phyloP scores from a whole-genome alignment of 1,140 invertebrate species.

The Aphis craccivora region DNA sequence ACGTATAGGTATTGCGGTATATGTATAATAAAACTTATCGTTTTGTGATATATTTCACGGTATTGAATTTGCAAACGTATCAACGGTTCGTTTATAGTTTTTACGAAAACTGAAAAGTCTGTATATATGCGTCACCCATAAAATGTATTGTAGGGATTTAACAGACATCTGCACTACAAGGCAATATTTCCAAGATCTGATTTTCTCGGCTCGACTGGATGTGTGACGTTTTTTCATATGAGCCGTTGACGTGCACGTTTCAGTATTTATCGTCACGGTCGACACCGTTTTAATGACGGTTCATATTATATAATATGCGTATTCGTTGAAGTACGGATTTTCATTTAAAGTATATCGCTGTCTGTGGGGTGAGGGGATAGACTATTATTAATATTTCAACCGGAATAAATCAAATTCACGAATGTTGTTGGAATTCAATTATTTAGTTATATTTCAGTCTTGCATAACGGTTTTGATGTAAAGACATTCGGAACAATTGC shows the following conservation, averaged over 20 bases:
- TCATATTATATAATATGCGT: not conserved
- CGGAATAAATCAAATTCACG: conserved; percentile 31
- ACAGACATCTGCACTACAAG: not conserved
- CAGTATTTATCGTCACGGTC: not conserved
- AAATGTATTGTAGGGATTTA: not conserved
- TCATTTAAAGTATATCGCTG: conserved; percentile 28
- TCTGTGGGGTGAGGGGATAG: not conserved
- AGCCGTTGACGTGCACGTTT: not conserved
- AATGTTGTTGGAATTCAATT: conserved; percentile 26
- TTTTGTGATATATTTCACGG: not conserved
- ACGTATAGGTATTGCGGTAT: not conserved
- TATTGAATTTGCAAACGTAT: not conserved
- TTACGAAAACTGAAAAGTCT: not conserved
- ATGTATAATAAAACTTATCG: not conserved
- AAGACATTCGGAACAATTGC: conserved; percentile 31
- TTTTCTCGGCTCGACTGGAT: not conserved
- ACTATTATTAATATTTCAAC: conserved; percentile 18
- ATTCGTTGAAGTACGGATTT: not conserved
- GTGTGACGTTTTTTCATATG: not conserved
- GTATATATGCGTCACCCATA: not conserved
- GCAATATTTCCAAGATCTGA: not conserved
- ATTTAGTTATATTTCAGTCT: conserved; percentile 13
- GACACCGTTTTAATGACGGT: conserved; percentile 29
- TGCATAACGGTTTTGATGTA: conserved; percentile 29
- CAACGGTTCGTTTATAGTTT: not conserved